Percentiles rank a stretch among this genome's conserved stretches.
phyloP scores from a whole-genome alignment of 2,888 invertebrate species.

The Meteorus cinctellus region DNA sequence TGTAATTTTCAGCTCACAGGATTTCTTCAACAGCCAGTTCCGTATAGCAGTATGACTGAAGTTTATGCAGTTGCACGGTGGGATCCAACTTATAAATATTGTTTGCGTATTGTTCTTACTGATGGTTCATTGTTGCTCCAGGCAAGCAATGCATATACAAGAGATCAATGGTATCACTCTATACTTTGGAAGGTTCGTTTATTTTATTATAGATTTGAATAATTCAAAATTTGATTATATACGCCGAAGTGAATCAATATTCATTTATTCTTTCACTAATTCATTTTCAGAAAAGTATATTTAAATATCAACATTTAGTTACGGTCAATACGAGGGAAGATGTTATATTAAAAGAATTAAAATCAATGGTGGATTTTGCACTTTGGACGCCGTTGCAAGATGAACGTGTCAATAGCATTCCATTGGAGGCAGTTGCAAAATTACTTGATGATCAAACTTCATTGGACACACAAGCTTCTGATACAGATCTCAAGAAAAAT shows the following conservation, averaged over 20 bases:
- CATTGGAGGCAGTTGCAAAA: slow-evolving; percentile 83
- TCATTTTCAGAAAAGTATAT: slow-evolving; percentile 81
- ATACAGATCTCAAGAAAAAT: slow-evolving; percentile 42
- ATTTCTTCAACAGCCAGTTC: slow-evolving; percentile 80
- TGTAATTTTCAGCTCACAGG: slow-evolving; percentile 76
- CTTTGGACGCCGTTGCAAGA: slow-evolving; percentile 85
- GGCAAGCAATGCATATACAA: slow-evolving; percentile 85
- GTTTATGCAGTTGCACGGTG: slow-evolving; percentile 85
- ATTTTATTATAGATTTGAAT: slow-evolving; percentile 6
- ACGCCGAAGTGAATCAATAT: neutral
- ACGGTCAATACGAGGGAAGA: slow-evolving; percentile 81
- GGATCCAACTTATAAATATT: slow-evolving; percentile 87
- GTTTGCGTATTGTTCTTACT: slow-evolving; percentile 83
- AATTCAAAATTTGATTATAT: neutral
- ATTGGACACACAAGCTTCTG: slow-evolving; percentile 19
- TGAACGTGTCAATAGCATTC: slow-evolving; percentile 82
- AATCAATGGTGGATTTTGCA: slow-evolving; percentile 86
- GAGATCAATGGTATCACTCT: slow-evolving; percentile 89
- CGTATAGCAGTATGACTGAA: slow-evolving; percentile 84
- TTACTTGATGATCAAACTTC: slow-evolving; percentile 76
- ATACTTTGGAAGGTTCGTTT: slow-evolving; percentile 83
- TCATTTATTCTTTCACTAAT: neutral
- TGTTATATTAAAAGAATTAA: slow-evolving; percentile 84
- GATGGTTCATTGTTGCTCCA: slow-evolving; percentile 84
- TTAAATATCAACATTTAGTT: slow-evolving; percentile 82